Evolutionary conservation across 2,797 vertebrate genomes (phyloP).

Genomic region (Rhabdophis nuchalis): DNA sequence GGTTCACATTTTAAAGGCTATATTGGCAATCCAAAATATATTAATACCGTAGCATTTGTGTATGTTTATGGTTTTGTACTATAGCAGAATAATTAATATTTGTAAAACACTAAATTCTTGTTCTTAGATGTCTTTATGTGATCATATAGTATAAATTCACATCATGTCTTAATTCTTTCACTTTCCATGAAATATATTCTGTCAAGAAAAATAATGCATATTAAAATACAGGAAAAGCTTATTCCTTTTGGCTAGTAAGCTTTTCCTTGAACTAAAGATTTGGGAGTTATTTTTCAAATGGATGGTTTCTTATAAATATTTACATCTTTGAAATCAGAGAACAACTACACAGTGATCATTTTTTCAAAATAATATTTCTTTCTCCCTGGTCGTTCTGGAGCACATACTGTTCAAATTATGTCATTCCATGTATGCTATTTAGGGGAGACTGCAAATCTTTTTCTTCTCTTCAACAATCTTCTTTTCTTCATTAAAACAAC

Average conservation of each 20-base stretch:
- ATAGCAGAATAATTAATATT: neutral
- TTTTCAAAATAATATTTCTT: neutral
- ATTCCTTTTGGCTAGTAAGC: neutral
- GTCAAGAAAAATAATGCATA: neutral
- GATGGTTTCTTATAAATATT: rapidly evolving
- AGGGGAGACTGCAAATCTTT: neutral
- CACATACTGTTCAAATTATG: neutral
- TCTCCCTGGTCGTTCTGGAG: neutral
- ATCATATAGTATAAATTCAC: neutral
- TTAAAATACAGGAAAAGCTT: neutral
- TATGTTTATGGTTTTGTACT: neutral
- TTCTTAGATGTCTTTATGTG: no score
- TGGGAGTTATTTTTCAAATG: neutral
- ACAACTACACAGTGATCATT: neutral
- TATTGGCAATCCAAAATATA: neutral
- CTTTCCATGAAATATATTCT: neutral
- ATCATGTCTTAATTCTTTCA: neutral
- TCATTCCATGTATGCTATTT: neutral
- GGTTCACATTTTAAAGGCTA: slow-evolving; percentile 8
- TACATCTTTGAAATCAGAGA: neutral
- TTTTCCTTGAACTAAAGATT: neutral
- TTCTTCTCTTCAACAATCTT: slow-evolving; percentile 7
- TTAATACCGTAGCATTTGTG: neutral
- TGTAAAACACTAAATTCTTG: neutral
- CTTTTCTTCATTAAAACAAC: slow-evolving; percentile 2